These are phyloP conservation scores for Mellilla xanthometata DNA, from an alignment of 2,888 invertebrate genomes.

Conservation along the genomic window DNA sequence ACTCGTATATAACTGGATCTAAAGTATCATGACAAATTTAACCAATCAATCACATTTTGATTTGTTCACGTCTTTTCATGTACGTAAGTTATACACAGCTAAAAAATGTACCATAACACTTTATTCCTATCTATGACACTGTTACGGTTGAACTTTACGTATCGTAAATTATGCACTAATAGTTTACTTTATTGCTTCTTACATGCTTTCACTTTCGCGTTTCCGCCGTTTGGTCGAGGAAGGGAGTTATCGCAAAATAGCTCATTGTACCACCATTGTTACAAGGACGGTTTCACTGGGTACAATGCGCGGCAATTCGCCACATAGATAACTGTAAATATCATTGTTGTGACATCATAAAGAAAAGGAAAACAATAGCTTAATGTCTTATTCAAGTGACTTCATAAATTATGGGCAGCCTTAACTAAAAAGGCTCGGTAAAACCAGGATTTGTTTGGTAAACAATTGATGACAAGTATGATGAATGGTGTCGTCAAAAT, in stretches of 20 bases:
- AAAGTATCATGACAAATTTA: no score
- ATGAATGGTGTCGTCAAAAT: constrained; percentile 17
- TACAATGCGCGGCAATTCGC: constrained; percentile 36
- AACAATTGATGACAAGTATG: constrained; percentile 18
- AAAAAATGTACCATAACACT: not conserved
- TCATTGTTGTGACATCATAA: constrained; percentile 50
- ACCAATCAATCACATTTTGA: no score
- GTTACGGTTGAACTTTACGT: constrained; percentile 17
- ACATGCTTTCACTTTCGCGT: constrained; percentile 67
- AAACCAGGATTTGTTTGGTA: constrained; percentile 19
- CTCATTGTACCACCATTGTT: constrained; percentile 62
- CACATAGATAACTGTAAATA: constrained; percentile 44
- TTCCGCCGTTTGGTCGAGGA: constrained; percentile 55
- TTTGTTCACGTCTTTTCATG: no score
- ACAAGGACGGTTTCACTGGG: constrained; percentile 71
- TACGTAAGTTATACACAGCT: no score
- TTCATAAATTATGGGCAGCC: constrained; percentile 2
- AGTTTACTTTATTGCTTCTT: constrained; percentile 17
- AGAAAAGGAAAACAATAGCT: constrained; percentile 42
- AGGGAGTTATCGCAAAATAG: constrained; percentile 60
- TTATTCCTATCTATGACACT: constrained; percentile 1
- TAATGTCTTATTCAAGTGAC: constrained; percentile 15
- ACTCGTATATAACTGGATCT: no score
- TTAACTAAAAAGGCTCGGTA: constrained; percentile 23
- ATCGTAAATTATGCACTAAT: constrained; percentile 13